Evolutionary conservation across 1,140 invertebrate genomes (phyloP), one percentile per base, ranked within the genome.

Genomic region (Hirudo medicinalis): DNA sequence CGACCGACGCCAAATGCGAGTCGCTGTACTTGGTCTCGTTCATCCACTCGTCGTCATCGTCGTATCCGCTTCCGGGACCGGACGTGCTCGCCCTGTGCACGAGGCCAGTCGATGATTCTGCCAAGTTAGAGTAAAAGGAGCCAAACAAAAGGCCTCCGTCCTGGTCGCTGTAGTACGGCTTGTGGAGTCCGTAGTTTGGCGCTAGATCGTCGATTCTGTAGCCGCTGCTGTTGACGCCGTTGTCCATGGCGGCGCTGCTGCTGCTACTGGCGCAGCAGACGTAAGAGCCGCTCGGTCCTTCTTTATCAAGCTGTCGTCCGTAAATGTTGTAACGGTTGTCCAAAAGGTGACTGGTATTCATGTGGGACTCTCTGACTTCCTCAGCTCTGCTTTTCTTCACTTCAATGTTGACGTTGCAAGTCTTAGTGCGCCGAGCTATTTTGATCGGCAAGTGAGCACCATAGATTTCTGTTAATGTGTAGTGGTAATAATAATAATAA

Each of bases 21-120:
- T 63, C 57, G 57, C 57, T 25, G 57, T 63, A 63, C 29, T 63
- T 63, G 22, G 57, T 63, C 57, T 63, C 57, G 57, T 63, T 63
- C 22, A 63, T 63, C 57, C 57, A 63, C 22, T 63, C 57, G 57
- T 63, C 57, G 13, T 63, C 57, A 32, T 63, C 57, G 57, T 63
- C 29, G 57, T 63, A 63, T 22, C 57, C 57, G 57, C 57, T 63
- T 25, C 57, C 29, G 29, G 22, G 22, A 63, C 57, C 29, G 29
- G 22, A 22, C 8, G 22, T 22, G 57, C 19, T 63, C 22, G 22
- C 5, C 22, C 29, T 63, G 57, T 63, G 22, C 57, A 63, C 22
- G 22, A 32, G 29, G 11, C 57, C 29, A 20, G 22, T 63, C 11
- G 57, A 15, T n/a, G 29, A 22, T 13, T 63, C 57, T 11, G 57